A percentile compares a stretch with the other conserved stretches of the same genome.
These are phyloP conservation scores for Pachypanchax playfairii DNA, from an alignment of 2,113 vertebrate genomes.

Conservation along the genomic window DNA sequence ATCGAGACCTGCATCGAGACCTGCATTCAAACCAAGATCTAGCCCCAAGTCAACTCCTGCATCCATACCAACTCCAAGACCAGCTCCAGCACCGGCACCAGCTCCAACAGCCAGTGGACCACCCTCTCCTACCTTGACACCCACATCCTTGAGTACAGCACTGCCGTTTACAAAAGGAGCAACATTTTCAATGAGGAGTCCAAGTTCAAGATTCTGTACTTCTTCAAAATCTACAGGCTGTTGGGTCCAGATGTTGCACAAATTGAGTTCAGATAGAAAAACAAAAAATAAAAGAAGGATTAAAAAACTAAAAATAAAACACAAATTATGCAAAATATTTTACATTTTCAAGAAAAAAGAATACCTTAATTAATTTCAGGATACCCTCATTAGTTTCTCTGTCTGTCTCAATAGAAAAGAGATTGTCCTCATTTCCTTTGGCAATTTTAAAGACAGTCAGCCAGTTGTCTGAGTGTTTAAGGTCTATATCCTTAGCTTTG, in stretches of 20 bases:
- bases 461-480: conserved; percentile 88
- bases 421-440: conserved; percentile 87
- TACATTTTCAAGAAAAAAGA: too few species aligned
- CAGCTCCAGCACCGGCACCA: not conserved
- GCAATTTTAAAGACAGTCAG: conserved; percentile 83
- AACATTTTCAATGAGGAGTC: conserved; percentile 82
- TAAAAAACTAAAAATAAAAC: not conserved
- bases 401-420: conserved; percentile 89
- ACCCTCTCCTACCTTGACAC: conserved; percentile 38
- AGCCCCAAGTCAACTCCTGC: not conserved
- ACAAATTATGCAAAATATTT: not conserved
- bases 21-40: not conserved
- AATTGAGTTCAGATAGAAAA: not conserved
- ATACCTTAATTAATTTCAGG: conserved; percentile 84
- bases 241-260: not conserved
- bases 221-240: conserved; percentile 88
- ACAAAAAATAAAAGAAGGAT: not conserved
- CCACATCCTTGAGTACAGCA: conserved; percentile 39
- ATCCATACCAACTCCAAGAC: not conserved
- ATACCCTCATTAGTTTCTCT: conserved; percentile 89
- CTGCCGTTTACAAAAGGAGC: conserved; percentile 61
- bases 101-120: not conserved
- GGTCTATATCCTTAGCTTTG: conserved; percentile 87
- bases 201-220: conserved; percentile 74
- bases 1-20: not conserved